phyloP scores from a whole-genome alignment of 2,797 vertebrate species.

The Lacerta bilineata region DNA sequence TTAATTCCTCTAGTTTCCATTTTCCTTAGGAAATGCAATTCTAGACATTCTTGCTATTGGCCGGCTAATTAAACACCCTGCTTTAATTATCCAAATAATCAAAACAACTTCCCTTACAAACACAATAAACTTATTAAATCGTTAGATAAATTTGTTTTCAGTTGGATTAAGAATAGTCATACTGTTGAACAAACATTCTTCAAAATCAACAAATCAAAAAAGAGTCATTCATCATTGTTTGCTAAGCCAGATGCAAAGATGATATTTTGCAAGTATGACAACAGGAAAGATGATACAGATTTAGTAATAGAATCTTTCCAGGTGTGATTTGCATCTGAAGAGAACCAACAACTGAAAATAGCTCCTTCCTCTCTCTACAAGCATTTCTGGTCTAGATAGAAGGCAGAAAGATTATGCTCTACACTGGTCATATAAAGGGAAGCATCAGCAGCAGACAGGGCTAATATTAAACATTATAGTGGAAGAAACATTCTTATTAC shows the following conservation, averaged over 20 bases:
- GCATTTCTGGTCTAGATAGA: neutral
- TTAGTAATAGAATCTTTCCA: neutral
- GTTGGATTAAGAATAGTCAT: too few relatives aligned
- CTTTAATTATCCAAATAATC: too few relatives aligned
- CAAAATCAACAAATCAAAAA: neutral
- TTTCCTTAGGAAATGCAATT: too few relatives aligned
- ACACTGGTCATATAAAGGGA: neutral
- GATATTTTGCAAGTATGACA: neutral
- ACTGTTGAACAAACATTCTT: neutral
- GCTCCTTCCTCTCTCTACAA: neutral
- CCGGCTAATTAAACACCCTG: too few relatives aligned
- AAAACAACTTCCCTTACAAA: too few relatives aligned
- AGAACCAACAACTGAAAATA: neutral
- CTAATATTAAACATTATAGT: neutral
- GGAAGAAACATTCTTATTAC: neutral
- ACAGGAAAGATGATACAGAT: neutral
- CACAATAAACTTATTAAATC: too few relatives aligned
- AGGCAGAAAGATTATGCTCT: neutral
- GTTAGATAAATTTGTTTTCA: too few relatives aligned
- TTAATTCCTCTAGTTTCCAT: too few relatives aligned
- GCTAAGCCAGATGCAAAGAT: neutral
- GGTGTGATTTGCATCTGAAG: neutral
- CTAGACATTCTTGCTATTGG: too few relatives aligned
- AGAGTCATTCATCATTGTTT: neutral
- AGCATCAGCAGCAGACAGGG: neutral